These are phyloP conservation scores for Forbesichthys agassizii DNA, from an alignment of 2,113 vertebrate genomes.

Conservation along the genomic window DNA sequence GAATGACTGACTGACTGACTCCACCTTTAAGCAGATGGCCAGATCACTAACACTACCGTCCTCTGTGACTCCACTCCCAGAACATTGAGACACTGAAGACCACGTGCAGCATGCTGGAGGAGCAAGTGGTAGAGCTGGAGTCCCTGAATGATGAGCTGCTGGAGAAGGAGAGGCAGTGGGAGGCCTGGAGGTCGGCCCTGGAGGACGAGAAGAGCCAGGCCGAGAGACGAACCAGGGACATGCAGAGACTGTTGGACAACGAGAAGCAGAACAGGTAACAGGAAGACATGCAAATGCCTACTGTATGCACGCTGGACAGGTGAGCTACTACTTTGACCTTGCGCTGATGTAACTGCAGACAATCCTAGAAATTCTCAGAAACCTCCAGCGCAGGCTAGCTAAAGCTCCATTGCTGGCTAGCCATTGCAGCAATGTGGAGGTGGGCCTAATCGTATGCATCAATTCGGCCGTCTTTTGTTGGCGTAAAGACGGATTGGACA, in stretches of 20 bases:
- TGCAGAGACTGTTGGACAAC: conserved; percentile 93
- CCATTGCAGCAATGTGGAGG: too few species aligned
- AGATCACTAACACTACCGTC: too few species aligned
- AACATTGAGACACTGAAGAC: conserved; percentile 99
- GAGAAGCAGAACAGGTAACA: conserved; percentile 95
- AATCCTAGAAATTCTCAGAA: too few species aligned
- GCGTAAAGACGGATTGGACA: too few species aligned
- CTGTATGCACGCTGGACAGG: background rate
- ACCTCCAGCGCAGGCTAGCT: too few species aligned
- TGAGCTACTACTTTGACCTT: background rate
- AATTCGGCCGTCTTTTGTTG: too few species aligned
- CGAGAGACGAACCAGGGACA: conserved; percentile 90
- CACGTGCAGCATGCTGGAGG: conserved; percentile 98
- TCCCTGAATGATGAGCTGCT: conserved; percentile 94
- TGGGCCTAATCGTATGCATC: too few species aligned
- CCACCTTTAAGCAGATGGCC: too few species aligned
- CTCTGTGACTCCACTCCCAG: conserved; percentile 69
- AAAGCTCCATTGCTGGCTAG: too few species aligned
- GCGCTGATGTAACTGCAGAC: too few species aligned
- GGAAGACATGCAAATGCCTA: background rate
- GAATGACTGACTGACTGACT: too few species aligned
- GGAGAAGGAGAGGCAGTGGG: conserved; percentile 97
- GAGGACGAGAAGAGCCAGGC: conserved; percentile 97
- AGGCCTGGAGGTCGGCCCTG: conserved; percentile 90
- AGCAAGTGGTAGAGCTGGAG: conserved; percentile 98